Evolutionary conservation across 2,888 invertebrate species (phyloP).

Genomic region (Sminthurinus aureus): DNA sequence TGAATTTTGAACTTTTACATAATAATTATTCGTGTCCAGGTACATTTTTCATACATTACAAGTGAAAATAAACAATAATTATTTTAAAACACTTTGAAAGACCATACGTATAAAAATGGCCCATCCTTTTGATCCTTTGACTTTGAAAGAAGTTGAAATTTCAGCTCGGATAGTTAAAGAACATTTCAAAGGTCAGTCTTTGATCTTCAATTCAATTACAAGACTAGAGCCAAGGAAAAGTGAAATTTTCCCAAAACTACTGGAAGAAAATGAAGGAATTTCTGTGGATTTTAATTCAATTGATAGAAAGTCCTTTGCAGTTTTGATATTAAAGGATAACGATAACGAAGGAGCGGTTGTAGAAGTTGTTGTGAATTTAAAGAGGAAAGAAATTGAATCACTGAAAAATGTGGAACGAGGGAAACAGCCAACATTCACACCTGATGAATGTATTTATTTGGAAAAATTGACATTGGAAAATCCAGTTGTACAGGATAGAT

Average conservation of each 20-base stretch:
- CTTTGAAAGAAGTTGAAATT: slow-evolving; percentile 47
- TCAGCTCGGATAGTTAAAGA: slow-evolving; percentile 44
- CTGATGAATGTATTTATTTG: slow-evolving; percentile 50
- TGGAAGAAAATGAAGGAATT: neutral
- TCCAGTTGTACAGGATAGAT: slow-evolving; percentile 44
- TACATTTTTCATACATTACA: too few species aligned
- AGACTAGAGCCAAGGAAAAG: slow-evolving; percentile 52
- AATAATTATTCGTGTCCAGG: too few species aligned
- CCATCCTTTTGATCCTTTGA: slow-evolving; percentile 55
- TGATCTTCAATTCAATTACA: slow-evolving; percentile 53
- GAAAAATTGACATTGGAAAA: slow-evolving; percentile 48
- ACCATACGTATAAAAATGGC: neutral
- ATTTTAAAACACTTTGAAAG: too few species aligned
- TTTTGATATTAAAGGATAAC: slow-evolving; percentile 47
- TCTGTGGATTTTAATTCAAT: neutral
- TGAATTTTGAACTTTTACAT: too few species aligned
- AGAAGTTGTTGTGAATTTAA: slow-evolving; percentile 52
- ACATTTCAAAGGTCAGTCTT: slow-evolving; percentile 9
- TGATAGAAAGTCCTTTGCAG: slow-evolving; percentile 39
- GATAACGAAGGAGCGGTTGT: slow-evolving; percentile 38
- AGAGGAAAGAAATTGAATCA: slow-evolving; percentile 41
- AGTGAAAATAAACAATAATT: too few species aligned
- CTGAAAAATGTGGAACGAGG: slow-evolving; percentile 41
- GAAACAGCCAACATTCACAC: slow-evolving; percentile 50
- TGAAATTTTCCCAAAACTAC: slow-evolving; percentile 27